These are phyloP conservation scores for Potamarius usumacintae DNA, from an alignment of 2,113 vertebrate species.

Conservation along the genomic window DNA sequence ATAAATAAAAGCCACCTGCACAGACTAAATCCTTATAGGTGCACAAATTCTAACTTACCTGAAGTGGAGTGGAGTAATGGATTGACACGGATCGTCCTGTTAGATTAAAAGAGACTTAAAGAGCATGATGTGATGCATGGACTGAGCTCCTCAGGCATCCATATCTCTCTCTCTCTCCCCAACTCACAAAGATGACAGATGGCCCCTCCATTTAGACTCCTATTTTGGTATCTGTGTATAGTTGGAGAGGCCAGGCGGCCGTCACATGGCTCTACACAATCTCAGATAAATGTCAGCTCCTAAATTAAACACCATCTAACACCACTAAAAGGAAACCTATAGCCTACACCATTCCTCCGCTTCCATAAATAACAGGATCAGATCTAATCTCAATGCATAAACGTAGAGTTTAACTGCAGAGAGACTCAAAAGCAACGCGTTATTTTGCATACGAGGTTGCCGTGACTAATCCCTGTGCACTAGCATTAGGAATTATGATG, in stretches of 20 bases:
- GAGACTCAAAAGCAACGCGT: not conserved
- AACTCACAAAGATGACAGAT: not conserved
- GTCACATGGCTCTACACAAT: slow-evolving; percentile 55
- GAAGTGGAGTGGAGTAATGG: not conserved
- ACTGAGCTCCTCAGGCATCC: not conserved
- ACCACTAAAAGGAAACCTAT: not conserved
- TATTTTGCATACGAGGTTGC: not conserved
- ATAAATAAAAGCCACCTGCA: not conserved
- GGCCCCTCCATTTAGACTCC: slow-evolving; percentile 61
- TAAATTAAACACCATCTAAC: not conserved
- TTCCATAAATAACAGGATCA: slow-evolving; percentile 38
- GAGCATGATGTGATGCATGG: slow-evolving; percentile 20
- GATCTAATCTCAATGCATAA: slow-evolving; percentile 64
- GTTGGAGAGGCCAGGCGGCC: slow-evolving; percentile 52
- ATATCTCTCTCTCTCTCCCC: not conserved
- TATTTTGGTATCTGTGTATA: slow-evolving; percentile 77
- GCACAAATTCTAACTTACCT: slow-evolving; percentile 29
- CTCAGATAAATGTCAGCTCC: slow-evolving; percentile 35
- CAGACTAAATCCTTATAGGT: not conserved
- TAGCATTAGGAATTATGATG: slow-evolving; percentile 3
- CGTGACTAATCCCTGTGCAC: not conserved
- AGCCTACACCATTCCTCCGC: not conserved
- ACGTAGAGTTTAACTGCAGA: slow-evolving; percentile 15
- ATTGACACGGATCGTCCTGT: not conserved
- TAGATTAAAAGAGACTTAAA: slow-evolving; percentile 15